phyloP scores from a whole-genome alignment of 1,140 invertebrate genomes.

The Bicyclus anynana region DNA sequence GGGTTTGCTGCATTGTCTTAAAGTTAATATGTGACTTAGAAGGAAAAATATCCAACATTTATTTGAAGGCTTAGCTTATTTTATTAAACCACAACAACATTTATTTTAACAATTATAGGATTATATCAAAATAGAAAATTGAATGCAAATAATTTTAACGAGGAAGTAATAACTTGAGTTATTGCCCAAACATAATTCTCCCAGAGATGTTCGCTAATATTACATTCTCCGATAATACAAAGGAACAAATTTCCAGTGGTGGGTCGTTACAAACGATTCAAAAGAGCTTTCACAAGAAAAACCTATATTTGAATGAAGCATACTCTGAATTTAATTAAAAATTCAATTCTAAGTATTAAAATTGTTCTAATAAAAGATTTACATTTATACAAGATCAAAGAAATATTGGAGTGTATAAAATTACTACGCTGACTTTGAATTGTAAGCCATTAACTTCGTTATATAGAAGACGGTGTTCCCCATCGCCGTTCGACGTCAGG shows the following conservation, averaged over 20 bases:
- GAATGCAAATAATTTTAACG: neutral
- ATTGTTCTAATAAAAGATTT: neutral
- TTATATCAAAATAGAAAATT: no score
- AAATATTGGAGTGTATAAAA: slow-evolving; percentile 6
- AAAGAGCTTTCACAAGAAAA: neutral
- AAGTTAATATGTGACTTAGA: no score
- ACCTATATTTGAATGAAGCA: neutral
- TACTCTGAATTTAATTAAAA: neutral
- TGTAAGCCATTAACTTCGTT: slow-evolving; percentile 17
- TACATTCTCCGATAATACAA: neutral
- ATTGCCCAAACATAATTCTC: neutral
- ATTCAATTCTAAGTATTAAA: neutral
- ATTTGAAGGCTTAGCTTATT: no score
- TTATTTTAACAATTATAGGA: no score
- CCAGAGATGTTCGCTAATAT: neutral
- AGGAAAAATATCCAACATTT: no score
- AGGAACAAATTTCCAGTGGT: neutral
- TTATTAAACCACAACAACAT: no score
- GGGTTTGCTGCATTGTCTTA: no score
- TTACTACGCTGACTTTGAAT: slow-evolving; percentile 6
- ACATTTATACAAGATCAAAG: neutral
- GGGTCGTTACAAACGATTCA: neutral
- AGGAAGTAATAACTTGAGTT: neutral
- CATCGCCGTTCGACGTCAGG: slow-evolving; percentile 3
- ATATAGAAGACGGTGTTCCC: slow-evolving; percentile 8